phyloP scores from a whole-genome alignment of 2,797 vertebrate species.

The Euphonia xanthogaster region DNA sequence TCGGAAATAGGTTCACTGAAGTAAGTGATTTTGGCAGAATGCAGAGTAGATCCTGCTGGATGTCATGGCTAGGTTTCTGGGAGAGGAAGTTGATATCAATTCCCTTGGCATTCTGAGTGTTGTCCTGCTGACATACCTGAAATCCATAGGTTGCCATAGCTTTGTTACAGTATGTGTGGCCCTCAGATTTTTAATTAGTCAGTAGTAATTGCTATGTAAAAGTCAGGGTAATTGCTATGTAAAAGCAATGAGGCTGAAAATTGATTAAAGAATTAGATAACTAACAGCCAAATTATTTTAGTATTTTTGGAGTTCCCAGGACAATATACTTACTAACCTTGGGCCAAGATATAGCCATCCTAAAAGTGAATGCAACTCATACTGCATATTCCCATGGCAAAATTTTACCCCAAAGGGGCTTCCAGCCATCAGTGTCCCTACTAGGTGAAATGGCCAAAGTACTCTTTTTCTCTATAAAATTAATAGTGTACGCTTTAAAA shows the following conservation, averaged over 20 bases:
- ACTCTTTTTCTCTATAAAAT: background rate
- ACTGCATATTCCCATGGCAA: background rate
- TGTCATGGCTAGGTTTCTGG: background rate
- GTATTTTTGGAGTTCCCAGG: background rate
- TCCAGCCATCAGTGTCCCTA: background rate
- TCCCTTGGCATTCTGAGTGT: background rate
- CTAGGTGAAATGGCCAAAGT: background rate
- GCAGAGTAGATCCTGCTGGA: background rate
- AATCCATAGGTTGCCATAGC: background rate
- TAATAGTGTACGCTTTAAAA: background rate
- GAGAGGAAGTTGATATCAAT: background rate
- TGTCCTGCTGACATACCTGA: background rate
- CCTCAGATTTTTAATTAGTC: background rate
- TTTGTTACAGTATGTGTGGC: background rate
- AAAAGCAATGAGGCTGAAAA: background rate
- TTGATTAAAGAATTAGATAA: background rate
- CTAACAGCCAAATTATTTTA: background rate
- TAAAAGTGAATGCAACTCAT: background rate
- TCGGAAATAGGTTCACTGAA: background rate
- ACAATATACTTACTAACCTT: background rate
- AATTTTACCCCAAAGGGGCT: background rate
- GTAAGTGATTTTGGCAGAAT: background rate
- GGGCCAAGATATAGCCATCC: background rate
- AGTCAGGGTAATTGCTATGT: background rate
- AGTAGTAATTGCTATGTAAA: background rate